phyloP scores from a whole-genome alignment of 1,140 invertebrate genomes.

The Manduca sexta region DNA sequence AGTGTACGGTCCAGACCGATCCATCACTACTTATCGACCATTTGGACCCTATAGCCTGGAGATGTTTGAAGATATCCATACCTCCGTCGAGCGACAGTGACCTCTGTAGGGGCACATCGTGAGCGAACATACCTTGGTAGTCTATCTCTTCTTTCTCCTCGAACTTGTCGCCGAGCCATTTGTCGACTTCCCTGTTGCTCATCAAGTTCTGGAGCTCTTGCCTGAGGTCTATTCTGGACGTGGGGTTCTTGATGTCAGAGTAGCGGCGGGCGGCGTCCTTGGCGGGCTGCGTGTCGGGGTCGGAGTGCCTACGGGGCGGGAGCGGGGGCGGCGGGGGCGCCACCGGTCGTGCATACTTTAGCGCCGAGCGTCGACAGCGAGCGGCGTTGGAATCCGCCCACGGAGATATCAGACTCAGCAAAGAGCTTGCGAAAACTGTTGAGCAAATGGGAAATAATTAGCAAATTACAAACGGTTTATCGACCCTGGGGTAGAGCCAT shows the following conservation, averaged over 20 bases:
- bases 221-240: conserved; percentile 43
- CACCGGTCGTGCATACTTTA: conserved; percentile 50
- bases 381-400: conserved; percentile 66
- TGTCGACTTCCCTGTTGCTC: conserved; percentile 42
- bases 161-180: conserved; percentile 49
- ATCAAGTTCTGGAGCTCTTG: conserved; percentile 47
- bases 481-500: too few species aligned
- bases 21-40: conserved; percentile 28
- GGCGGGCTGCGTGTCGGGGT: conserved; percentile 20
- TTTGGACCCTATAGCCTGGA: conserved; percentile 38
- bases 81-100: conserved; percentile 60
- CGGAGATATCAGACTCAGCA: conserved; percentile 72
- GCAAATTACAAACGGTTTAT: too few species aligned
- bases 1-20: conserved; percentile 45
- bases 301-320: conserved; percentile 61
- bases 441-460: not conserved
- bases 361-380: conserved; percentile 55
- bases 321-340: conserved; percentile 50
- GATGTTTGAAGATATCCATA: conserved; percentile 49
- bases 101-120: conserved; percentile 49
- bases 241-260: conserved; percentile 34
- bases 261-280: conserved; percentile 21
- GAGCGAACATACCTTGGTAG: conserved; percentile 33
- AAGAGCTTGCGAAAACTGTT: conserved; percentile 74
- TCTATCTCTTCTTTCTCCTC: conserved; percentile 33